phyloP scores from a whole-genome alignment of 2,888 invertebrate species.

The Orthosia incerta region DNA sequence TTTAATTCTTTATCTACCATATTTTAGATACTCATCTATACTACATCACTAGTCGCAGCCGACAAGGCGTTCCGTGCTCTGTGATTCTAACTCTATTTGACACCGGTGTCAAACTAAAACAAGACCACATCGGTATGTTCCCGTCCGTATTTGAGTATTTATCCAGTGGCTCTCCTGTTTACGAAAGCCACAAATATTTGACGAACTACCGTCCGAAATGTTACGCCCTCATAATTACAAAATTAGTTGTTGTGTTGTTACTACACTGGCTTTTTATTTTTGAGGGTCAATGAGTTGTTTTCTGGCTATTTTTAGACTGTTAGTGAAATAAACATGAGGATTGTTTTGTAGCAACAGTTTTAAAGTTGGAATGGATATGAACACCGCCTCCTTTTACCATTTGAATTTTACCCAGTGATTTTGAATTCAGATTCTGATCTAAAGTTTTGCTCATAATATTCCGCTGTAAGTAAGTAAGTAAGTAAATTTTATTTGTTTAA shows the following conservation, averaged over 20 bases:
- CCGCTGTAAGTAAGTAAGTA: too few relatives aligned
- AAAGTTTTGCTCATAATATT: too few relatives aligned
- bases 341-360: background rate
- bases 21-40: too few relatives aligned
- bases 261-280: constrained; percentile 19
- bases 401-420: background rate
- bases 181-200: constrained; percentile 54
- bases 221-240: constrained; percentile 30
- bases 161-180: constrained; percentile 30
- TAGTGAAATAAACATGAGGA: background rate
- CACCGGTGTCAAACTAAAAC: constrained; percentile 15
- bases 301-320: constrained; percentile 17
- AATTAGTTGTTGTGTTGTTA: constrained; percentile 46
- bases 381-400: background rate
- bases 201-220: constrained; percentile 43
- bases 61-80: background rate
- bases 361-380: background rate
- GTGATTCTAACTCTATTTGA: constrained; percentile 23
- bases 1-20: too few relatives aligned
- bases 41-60: background rate
- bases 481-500: too few relatives aligned
- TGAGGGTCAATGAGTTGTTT: constrained; percentile 7
- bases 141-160: constrained; percentile 22
- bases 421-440: background rate
- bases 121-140: constrained; percentile 23